Percentiles rank a stretch among this genome's conserved stretches.
Evolutionary conservation across 2,888 invertebrate species (phyloP).

Genomic region (Gonocerus acuteangulatus): DNA sequence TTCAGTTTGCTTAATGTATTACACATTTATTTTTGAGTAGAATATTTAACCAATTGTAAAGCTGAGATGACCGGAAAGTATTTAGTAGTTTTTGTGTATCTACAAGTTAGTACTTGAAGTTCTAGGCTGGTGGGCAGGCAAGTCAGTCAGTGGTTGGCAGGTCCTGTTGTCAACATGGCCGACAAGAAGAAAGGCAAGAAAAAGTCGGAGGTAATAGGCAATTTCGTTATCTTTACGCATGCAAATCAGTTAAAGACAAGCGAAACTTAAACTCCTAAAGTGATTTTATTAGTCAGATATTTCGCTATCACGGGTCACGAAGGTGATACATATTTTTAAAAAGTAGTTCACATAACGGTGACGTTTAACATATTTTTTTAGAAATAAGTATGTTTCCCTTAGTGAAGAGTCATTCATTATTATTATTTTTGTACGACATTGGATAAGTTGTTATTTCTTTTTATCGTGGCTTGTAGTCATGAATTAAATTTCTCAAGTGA

Average conservation of each 20-base stretch:
- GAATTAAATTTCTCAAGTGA: too few species aligned
- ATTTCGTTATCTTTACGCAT: constrained; percentile 11
- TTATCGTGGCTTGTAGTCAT: too few species aligned
- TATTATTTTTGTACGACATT: background rate
- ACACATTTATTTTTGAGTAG: too few species aligned
- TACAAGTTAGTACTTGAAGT: too few species aligned
- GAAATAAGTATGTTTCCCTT: constrained; percentile 12
- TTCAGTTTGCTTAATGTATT: too few species aligned
- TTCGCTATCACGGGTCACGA: background rate
- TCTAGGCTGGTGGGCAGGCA: background rate
- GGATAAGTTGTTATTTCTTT: background rate
- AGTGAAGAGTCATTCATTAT: background rate
- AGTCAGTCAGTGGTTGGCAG: constrained; percentile 13
- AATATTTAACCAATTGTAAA: too few species aligned
- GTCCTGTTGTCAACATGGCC: constrained; percentile 46
- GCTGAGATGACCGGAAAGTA: too few species aligned
- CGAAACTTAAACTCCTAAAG: constrained; percentile 1
- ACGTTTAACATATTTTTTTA: background rate
- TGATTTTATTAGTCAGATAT: background rate
- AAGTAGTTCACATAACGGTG: constrained; percentile 26
- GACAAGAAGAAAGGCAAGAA: constrained; percentile 58
- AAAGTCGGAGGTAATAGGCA: constrained; percentile 50
- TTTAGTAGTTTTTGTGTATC: too few species aligned
- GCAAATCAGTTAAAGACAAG: constrained; percentile 18
- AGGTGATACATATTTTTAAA: background rate